Base-by-base conservation (phyloP, 1,140 invertebrate genomes). In the Philotrypesis tridentata region DNA sequence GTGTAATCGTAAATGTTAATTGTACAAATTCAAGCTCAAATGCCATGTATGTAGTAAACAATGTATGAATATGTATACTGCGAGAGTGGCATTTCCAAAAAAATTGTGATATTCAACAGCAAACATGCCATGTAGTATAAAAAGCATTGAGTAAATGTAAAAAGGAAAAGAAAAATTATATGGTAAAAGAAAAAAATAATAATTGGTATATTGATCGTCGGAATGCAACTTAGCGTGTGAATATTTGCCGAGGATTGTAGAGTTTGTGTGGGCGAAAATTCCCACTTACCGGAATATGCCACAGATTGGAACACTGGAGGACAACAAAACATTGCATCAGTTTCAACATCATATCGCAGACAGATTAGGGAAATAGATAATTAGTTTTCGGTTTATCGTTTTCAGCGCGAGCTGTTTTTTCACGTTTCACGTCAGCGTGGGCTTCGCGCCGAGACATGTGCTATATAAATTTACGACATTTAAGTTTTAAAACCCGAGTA, bases 221-320 rank as follows among this genome's bases (percentile, higher is more conserved):
- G 48, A 83, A 83, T 88, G 86, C 86, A 85, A 90, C 87, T 91
- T 91, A 91, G 89, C 90, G 89, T 91, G 77, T 80, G 86, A 90
- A 85, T 87, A 87, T 89, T 88, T 88, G 88, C 85, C 85, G 86
- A 75, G 87, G 84, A 85, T 88, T 86, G 87, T 87, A 87, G 87
- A 83, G 86, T 86, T 88, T 88, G 87, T 87, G 90, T 90, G 90
- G 90, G 90, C 88, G 74, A 80, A 85, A 87, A 87, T 89, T 91
- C 91, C 92, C 93, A 96, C 96, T 97, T 96, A 97, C 96, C 96
- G 92, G 96, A 96, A 94, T 97, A 97, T 93, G 96, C 96, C 95
- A 97, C 96, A 93, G 95, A 96, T 95, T 97, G 96, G 95, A 97
- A 97, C 95, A 96, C 96, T 97, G 82, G 82, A 93, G 92, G 90